These are phyloP conservation scores for Myotis pilosus DNA, from an alignment of 2,797 vertebrate species.

Conservation along the genomic window DNA sequence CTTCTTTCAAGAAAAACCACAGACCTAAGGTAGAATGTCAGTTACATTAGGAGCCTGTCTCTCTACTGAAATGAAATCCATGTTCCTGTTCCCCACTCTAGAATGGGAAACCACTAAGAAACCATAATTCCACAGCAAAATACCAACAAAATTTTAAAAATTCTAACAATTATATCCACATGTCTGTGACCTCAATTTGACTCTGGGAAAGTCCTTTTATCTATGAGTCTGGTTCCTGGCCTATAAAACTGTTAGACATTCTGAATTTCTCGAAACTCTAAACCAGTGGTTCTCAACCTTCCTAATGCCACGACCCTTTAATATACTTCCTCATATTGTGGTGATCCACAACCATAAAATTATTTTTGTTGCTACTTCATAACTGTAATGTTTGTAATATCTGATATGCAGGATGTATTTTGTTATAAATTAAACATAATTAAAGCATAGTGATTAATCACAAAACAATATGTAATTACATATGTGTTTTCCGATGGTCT, in stretches of 20 bases:
- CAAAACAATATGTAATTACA: too few relatives aligned
- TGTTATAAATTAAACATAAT: too few relatives aligned
- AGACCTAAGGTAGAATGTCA: not conserved
- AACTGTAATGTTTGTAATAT: too few relatives aligned
- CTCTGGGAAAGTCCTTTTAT: not conserved
- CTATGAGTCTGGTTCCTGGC: not conserved
- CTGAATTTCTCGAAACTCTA: slow-evolving; percentile 35
- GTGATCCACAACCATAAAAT: too few relatives aligned
- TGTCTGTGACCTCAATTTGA: not conserved
- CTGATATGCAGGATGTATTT: too few relatives aligned
- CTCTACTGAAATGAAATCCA: slow-evolving; percentile 4
- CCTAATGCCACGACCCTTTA: too few relatives aligned
- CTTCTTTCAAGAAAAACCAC: slow-evolving; percentile 12
- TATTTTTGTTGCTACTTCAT: too few relatives aligned
- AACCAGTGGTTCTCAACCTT: not conserved
- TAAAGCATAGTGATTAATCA: too few relatives aligned
- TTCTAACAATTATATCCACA: not conserved
- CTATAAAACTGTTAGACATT: not conserved
- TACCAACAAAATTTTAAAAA: not conserved
- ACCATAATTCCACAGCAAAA: not conserved
- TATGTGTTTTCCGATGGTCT: too few relatives aligned
- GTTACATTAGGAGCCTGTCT: not conserved
- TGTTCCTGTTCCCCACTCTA: not conserved
- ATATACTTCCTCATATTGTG: too few relatives aligned
- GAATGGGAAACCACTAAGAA: not conserved